Evolutionary conservation across 2,888 invertebrate species (phyloP), one percentile per base, ranked within the genome.

Genomic region (Pomacea canaliculata): DNA sequence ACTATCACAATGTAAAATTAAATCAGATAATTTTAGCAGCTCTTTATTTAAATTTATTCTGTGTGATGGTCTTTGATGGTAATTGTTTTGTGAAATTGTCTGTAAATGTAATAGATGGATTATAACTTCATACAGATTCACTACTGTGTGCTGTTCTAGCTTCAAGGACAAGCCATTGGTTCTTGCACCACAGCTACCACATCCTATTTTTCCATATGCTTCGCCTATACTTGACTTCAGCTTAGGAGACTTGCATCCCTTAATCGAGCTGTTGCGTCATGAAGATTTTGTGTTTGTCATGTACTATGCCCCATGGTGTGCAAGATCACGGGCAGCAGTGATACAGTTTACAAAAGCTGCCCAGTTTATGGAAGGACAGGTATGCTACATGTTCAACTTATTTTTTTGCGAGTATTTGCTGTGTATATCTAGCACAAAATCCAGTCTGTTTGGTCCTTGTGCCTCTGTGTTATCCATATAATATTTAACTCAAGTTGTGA

Each of bases 291-390:
- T 96, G 62, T 94, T 97, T 91, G 93, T 97, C 48, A 96, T 97
- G 94, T 97, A 96, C 90, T 97, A 98, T 92, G 97, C 97, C 13
- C 96, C 97, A 0, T 98, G 97, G 97, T 96, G 96, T 92, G 95
- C 96, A 0, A 95, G 96, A 88, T 95, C 95, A 84, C 95, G 96
- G 89, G 92, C 93, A 87, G 94, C 95, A 0, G 92, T 94, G 74
- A 91, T 93, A 77, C 95, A 96, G 86, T 96, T 96, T 92, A 94
- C 95, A 85, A 93, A 92, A 83, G 94, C 95, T 76, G 95, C 96
- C 5, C 91, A 91, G 85, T 92, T 94, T 85, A 93, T 94, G 91
- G 93, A 93, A 87, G 93, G 94, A 82, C 93, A 94, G 91, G 95
- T 96, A 91, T 63, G 27, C 8, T 37, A 37, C 5, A 37, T 37